phyloP scores from a whole-genome alignment of 2,888 invertebrate species.

The Leptinotarsa rubiginosa region DNA sequence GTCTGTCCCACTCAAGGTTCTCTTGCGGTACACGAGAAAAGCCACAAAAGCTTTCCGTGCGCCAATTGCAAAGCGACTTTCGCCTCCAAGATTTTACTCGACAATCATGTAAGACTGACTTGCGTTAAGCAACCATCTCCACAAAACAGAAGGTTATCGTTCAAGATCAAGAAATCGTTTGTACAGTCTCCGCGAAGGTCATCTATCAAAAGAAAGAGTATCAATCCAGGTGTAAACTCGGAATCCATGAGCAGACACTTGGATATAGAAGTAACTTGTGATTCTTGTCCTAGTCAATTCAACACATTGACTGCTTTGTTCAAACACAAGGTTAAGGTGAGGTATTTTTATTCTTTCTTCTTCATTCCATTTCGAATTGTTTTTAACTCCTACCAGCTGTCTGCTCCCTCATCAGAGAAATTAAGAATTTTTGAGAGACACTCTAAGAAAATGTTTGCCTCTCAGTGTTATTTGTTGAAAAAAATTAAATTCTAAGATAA shows the following conservation, averaged over 20 bases:
- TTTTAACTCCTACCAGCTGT: too few species aligned
- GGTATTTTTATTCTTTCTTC: neutral
- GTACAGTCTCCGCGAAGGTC: constrained; percentile 42
- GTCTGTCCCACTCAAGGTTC: constrained; percentile 52
- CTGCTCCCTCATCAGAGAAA: too few species aligned
- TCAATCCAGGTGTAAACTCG: neutral
- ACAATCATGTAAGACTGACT: constrained; percentile 57
- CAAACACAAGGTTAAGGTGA: constrained; percentile 49
- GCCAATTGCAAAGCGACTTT: constrained; percentile 56
- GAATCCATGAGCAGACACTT: constrained; percentile 22
- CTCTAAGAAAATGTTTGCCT: too few species aligned
- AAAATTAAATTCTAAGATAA: too few species aligned
- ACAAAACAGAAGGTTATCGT: constrained; percentile 45
- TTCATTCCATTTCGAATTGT: too few species aligned
- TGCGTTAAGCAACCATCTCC: constrained; percentile 58
- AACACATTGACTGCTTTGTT: constrained; percentile 51
- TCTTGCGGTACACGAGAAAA: constrained; percentile 54
- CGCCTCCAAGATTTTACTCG: constrained; percentile 58
- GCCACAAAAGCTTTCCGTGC: constrained; percentile 58
- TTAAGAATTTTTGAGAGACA: too few species aligned
- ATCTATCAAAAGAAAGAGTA: constrained; percentile 13
- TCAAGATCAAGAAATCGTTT: constrained; percentile 49
- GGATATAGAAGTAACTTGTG: constrained; percentile 51
- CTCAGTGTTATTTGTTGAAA: too few species aligned
- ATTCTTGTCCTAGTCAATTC: constrained; percentile 56